Evolutionary conservation across 2,113 vertebrate genomes (phyloP).

Genomic region (Caracal caracal): DNA sequence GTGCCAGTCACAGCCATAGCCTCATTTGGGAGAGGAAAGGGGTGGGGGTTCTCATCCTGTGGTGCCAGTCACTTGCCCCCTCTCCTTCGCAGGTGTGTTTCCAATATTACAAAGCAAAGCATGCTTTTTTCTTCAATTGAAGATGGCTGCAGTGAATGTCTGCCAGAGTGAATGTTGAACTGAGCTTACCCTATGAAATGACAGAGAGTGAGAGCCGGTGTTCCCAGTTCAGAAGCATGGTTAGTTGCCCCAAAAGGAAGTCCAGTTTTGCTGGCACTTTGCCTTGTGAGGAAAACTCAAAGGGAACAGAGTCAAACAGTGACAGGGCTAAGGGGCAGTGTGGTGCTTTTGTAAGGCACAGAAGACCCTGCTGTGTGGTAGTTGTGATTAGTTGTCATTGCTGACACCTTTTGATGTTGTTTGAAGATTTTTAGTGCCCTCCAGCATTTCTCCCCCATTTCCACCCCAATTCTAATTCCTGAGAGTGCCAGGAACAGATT

Average conservation of each 20-base stretch:
- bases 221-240: background rate
- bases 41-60: background rate
- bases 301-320: background rate
- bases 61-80: background rate
- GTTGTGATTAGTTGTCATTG: background rate
- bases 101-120: background rate
- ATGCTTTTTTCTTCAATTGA: background rate
- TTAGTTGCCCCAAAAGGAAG: background rate
- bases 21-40: background rate
- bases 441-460: background rate
- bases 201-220: background rate
- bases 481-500: background rate
- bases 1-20: background rate
- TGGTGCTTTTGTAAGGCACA: background rate
- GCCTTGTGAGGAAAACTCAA: background rate
- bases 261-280: background rate
- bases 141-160: background rate
- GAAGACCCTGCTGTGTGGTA: background rate
- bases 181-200: background rate
- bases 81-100: background rate
- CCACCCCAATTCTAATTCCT: background rate
- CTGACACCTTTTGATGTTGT: background rate
- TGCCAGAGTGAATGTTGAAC: background rate
- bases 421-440: background rate
- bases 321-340: background rate